Evolutionary conservation across 2,888 invertebrate species (phyloP).

Genomic region (Amiota communis): DNA sequence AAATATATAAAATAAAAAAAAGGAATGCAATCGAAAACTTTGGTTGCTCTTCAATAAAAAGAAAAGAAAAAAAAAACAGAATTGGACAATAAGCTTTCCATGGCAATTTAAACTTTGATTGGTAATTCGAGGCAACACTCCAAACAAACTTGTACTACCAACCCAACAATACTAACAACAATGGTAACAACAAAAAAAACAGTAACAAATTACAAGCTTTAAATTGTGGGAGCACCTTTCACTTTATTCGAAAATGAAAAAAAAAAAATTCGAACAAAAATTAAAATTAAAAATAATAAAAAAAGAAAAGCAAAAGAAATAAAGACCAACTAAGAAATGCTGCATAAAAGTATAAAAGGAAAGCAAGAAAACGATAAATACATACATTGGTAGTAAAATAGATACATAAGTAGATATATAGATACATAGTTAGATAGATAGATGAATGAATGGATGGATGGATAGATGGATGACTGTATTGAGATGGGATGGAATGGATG

Average conservation of each 20-base stretch:
- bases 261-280: conserved; percentile 42
- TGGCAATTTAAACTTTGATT: conserved; percentile 14
- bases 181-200: background rate
- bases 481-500: too few relatives aligned
- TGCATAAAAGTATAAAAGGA: conserved; percentile 55
- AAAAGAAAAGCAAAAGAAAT: conserved; percentile 58
- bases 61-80: too few relatives aligned
- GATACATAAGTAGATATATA: conserved; percentile 23
- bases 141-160: background rate
- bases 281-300: conserved; percentile 49
- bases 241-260: conserved; percentile 56
- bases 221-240: conserved; percentile 69
- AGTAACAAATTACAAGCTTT: conserved; percentile 36
- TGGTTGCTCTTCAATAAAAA: too few relatives aligned
- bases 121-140: conserved; percentile 29
- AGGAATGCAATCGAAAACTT: too few relatives aligned
- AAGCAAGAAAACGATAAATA: conserved; percentile 49
- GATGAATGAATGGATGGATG: conserved; percentile 24
- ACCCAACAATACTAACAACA: background rate
- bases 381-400: conserved; percentile 14
- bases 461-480: too few relatives aligned
- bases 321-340: conserved; percentile 61
- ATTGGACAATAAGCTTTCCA: background rate
- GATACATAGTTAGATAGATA: conserved; percentile 32
- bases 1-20: too few relatives aligned